These are phyloP conservation scores for Triops longicaudatus DNA, from an alignment of 1,140 invertebrate genomes.

Conservation along the genomic window DNA sequence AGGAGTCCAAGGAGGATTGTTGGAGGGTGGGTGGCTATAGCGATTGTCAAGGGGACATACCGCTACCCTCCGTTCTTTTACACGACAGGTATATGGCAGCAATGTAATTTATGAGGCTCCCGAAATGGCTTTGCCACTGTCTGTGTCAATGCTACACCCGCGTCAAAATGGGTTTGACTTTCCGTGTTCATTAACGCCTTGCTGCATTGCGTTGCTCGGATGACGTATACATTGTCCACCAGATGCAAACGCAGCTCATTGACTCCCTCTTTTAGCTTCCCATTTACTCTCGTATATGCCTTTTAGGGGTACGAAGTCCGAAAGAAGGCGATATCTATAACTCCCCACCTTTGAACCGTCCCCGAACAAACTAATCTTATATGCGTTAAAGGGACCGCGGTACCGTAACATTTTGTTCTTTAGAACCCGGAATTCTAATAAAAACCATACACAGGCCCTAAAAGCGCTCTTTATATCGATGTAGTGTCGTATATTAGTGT, in stretches of 20 bases:
- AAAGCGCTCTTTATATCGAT: no score
- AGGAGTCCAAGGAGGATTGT: background rate
- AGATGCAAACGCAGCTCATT: background rate
- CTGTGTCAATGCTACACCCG: slow-evolving; percentile 4
- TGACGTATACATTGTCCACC: background rate
- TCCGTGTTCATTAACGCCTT: slow-evolving; percentile 7
- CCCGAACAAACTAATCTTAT: background rate
- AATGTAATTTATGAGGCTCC: slow-evolving; percentile 9
- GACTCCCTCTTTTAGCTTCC: no score
- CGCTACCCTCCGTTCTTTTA: background rate
- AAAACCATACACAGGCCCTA: no score
- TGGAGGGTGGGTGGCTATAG: background rate
- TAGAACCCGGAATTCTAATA: no score
- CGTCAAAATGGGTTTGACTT: slow-evolving; percentile 15
- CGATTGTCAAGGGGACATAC: background rate
- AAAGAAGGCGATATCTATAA: background rate
- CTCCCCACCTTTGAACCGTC: background rate
- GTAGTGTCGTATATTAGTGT: no score
- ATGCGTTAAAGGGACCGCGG: background rate
- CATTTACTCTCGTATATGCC: no score
- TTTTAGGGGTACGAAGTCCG: background rate
- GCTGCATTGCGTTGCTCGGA: background rate
- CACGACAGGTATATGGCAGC: slow-evolving; percentile 14
- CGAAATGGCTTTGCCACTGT: background rate
- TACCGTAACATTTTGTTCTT: no score